Conservation (phyloP, 2,113 vertebrate species). For the Asarcornis scutulata region DNA sequence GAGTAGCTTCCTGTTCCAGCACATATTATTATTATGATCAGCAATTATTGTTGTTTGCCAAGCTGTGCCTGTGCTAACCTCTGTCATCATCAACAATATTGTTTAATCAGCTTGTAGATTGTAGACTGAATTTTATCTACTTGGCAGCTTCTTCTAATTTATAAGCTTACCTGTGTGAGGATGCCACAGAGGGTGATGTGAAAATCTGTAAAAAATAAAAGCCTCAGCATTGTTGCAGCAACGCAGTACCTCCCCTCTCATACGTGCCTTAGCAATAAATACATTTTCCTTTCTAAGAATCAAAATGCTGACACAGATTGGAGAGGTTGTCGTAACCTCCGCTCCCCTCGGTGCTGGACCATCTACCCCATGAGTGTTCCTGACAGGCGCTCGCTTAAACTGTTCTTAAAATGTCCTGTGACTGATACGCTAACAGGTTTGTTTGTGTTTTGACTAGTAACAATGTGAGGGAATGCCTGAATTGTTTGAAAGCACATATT, state of each 20-base stretch:
- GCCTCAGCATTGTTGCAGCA: not conserved
- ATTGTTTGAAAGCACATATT: not conserved
- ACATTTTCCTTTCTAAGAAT: not conserved
- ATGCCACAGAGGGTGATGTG: not conserved
- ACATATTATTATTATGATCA: constrained; percentile 21
- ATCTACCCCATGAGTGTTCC: not conserved
- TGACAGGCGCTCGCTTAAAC: not conserved
- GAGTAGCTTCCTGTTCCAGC: constrained; percentile 52
- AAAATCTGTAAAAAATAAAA: not conserved
- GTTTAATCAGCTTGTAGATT: constrained; percentile 46
- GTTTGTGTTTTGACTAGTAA: not conserved
- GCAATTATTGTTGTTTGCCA: constrained; percentile 42
- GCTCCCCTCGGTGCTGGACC: not conserved
- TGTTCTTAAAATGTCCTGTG: not conserved
- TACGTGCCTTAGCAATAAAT: not conserved
- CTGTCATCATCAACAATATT: constrained; percentile 30
- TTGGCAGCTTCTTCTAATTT: not conserved
- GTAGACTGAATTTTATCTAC: not conserved
- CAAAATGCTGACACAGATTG: not conserved
- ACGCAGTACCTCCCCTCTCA: not conserved
- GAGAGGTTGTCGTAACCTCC: not conserved
- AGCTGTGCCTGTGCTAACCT: not conserved
- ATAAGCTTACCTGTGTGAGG: not conserved
- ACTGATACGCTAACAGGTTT: not conserved
- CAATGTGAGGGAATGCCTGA: not conserved